phyloP scores from a whole-genome alignment of 2,113 vertebrate species.

The Nannobrachium achirus region DNA sequence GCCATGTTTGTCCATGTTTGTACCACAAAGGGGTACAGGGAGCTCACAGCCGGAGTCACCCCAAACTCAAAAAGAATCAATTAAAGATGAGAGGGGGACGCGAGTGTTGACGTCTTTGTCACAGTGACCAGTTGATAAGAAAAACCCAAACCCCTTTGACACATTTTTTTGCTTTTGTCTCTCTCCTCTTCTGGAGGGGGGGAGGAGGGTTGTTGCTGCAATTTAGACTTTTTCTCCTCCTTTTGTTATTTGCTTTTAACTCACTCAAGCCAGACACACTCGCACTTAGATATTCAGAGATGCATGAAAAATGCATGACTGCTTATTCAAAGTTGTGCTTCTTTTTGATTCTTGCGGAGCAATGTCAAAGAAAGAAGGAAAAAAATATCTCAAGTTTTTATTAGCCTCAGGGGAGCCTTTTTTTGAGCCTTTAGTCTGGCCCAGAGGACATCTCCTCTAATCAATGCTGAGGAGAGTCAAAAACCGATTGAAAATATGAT shows the following conservation, averaged over 20 bases:
- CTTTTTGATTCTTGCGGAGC: slow-evolving; percentile 34
- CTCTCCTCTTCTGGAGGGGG: slow-evolving; percentile 33
- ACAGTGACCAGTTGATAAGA: slow-evolving; percentile 8
- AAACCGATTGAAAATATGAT: slow-evolving; percentile 13
- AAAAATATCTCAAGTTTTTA: slow-evolving; percentile 17
- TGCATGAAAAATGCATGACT: slow-evolving; percentile 43
- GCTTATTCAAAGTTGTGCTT: slow-evolving; percentile 44
- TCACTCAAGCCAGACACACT: slow-evolving; percentile 28
- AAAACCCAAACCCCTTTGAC: slow-evolving; percentile 34
- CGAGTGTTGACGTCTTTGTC: slow-evolving; percentile 28
- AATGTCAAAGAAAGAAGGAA: slow-evolving; percentile 22
- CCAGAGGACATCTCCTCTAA: slow-evolving; percentile 8
- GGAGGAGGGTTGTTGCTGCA: not conserved
- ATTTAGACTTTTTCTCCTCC: slow-evolving; percentile 26
- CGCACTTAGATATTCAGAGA: slow-evolving; percentile 30
- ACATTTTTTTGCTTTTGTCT: slow-evolving; percentile 15
- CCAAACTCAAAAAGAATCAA: slow-evolving; percentile 31
- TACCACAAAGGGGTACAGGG: slow-evolving; percentile 14
- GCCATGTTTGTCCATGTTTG: slow-evolving; percentile 40
- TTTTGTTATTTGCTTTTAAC: slow-evolving; percentile 46
- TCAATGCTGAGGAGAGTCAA: slow-evolving; percentile 14
- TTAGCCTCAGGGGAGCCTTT: slow-evolving; percentile 27
- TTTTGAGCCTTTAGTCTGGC: slow-evolving; percentile 18
- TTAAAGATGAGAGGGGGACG: slow-evolving; percentile 49
- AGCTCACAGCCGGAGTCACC: slow-evolving; percentile 19